Percentiles rank a stretch among this genome's conserved stretches.
phyloP scores from a whole-genome alignment of 2,888 invertebrate species.

The Standfussiana lucernea region DNA sequence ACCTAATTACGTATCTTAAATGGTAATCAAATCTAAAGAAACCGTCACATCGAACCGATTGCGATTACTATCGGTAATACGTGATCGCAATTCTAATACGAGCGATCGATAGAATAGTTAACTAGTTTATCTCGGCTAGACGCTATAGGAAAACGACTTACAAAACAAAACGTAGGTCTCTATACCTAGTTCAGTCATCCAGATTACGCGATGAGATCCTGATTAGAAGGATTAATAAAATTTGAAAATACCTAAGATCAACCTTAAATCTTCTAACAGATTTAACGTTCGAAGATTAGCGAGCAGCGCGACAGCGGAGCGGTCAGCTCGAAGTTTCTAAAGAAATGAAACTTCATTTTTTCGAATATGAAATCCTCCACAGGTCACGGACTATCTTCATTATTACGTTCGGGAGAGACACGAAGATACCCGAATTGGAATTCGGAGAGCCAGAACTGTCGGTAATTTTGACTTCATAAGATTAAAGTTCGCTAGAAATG shows the following conservation, averaged over 20 bases:
- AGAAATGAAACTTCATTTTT: constrained; percentile 49
- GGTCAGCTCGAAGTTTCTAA: constrained; percentile 27
- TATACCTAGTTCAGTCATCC: neutral
- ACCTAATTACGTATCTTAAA: constrained; percentile 51
- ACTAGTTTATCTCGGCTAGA: constrained; percentile 28
- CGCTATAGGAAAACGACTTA: constrained; percentile 12
- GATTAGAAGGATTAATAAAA: neutral
- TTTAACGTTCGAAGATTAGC: too few relatives aligned
- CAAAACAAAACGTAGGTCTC: neutral
- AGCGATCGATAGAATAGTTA: constrained; percentile 48
- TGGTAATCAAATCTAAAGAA: constrained; percentile 57
- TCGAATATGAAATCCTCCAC: constrained; percentile 46
- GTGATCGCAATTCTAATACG: constrained; percentile 53
- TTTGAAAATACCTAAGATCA: neutral
- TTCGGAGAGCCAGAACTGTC: constrained; percentile 27
- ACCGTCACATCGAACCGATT: constrained; percentile 51
- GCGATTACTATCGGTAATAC: constrained; percentile 48
- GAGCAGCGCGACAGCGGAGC: too few relatives aligned
- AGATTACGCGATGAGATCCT: neutral
- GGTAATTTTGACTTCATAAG: constrained; percentile 40
- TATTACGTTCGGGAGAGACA: constrained; percentile 38
- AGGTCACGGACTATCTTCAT: constrained; percentile 58
- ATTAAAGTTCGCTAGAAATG: constrained; percentile 37
- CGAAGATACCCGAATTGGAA: constrained; percentile 23
- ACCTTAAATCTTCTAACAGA: too few relatives aligned